Evolutionary conservation across 2,797 vertebrate genomes (phyloP).

Genomic region (Chelmon rostratus): DNA sequence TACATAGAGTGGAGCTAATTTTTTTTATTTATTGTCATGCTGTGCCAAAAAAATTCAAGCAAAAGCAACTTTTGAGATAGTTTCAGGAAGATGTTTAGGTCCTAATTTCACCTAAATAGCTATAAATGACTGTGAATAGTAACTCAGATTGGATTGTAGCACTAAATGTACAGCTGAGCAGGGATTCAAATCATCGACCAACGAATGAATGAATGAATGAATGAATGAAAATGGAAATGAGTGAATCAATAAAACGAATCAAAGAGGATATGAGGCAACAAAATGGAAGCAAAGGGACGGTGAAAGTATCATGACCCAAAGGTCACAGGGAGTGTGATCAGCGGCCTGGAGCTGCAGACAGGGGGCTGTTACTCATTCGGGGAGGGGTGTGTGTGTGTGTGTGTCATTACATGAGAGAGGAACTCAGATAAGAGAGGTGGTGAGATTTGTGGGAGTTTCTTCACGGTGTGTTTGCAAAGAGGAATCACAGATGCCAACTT

Average conservation of each 20-base stretch:
- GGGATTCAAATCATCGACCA: neutral
- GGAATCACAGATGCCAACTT: neutral
- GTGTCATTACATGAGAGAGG: conserved; percentile 1
- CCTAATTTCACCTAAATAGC: too few species aligned
- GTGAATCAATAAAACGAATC: neutral
- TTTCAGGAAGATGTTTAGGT: neutral
- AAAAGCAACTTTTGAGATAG: neutral
- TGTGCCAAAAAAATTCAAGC: neutral
- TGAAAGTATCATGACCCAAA: conserved; percentile 20
- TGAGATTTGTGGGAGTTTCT: conserved; percentile 1
- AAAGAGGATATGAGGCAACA: neutral
- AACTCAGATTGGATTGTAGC: neutral
- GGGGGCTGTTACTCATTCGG: conserved; percentile 9
- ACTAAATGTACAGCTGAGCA: too few species aligned
- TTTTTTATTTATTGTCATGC: too few species aligned
- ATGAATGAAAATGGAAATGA: neutral
- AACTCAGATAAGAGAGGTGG: conserved; percentile 17
- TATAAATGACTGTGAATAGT: neutral
- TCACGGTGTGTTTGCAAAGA: conserved; percentile 13
- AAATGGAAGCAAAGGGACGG: conserved; percentile 8
- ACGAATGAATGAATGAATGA: neutral
- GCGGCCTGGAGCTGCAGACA: conserved; percentile 36
- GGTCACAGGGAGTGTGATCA: conserved; percentile 58
- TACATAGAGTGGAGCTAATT: neutral
- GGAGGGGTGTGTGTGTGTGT: conserved; percentile 10